These are phyloP conservation scores for Pocota personata DNA, from an alignment of 2,888 invertebrate species.

Conservation along the genomic window DNA sequence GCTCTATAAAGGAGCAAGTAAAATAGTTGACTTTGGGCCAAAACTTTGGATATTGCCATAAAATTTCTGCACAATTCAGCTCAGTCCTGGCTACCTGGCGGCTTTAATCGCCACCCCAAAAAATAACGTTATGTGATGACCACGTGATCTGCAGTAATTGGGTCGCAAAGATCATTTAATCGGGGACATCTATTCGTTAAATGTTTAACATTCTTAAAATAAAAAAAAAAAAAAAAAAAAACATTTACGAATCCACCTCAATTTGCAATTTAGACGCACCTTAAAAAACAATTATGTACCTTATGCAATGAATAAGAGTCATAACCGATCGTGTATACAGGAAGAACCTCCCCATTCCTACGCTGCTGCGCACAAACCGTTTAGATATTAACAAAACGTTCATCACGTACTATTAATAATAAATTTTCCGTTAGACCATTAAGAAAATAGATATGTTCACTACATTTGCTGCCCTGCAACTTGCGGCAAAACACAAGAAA, in stretches of 20 bases:
- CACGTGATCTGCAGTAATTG: too few species aligned
- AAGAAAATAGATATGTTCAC: conserved; percentile 4
- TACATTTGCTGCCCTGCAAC: not conserved
- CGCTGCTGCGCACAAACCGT: not conserved
- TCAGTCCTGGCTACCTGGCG: too few species aligned
- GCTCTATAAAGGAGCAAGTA: too few species aligned
- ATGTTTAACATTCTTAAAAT: too few species aligned
- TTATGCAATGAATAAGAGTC: not conserved
- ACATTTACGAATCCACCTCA: not conserved
- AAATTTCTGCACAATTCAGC: too few species aligned
- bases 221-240: too few species aligned
- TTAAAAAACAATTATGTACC: not conserved
- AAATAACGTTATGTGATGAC: too few species aligned
- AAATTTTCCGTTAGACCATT: conserved; percentile 45
- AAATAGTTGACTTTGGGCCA: too few species aligned
- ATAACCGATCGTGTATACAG: not conserved
- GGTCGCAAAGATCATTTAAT: too few species aligned
- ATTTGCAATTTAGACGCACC: not conserved
- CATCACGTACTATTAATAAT: conserved; percentile 27
- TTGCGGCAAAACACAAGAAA: not conserved
- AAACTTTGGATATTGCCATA: too few species aligned
- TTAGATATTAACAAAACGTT: not conserved
- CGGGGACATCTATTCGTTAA: too few species aligned
- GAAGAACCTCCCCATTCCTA: conserved; percentile 1
- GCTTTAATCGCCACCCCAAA: too few species aligned